Base-by-base conservation (phyloP, 2,113 vertebrate genomes). In the Mionectes macconnelli region DNA sequence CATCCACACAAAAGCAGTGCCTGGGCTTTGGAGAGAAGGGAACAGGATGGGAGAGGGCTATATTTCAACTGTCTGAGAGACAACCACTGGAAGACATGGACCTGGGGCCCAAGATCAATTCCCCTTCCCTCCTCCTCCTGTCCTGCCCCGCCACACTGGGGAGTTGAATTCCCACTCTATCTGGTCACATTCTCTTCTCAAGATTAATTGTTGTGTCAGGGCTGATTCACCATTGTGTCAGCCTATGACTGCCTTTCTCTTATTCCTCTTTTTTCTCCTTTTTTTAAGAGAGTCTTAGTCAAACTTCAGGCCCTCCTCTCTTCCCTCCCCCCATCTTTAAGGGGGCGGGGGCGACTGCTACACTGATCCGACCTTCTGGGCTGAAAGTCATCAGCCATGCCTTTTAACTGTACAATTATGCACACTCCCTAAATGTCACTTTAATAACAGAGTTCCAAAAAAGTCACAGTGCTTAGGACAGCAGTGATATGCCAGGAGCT, bases 151-250 rank as follows among this genome's bases (percentile, higher is more conserved):
- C 4, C n/a, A 49, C 27, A 4, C 84, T 0, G 1, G 31, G 67
- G 40, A 91, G 76, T 23, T 0, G 3, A 44, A 40, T 94, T 94
- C 78, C 74, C 87, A 66, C 45, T 49, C 84, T 95, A 93, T 92
- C 89, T 91, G 87, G 53, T 95, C 91, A 66, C 89, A 57, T 84
- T 87, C 66, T 84, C n/a, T 87, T 79, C 45, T 16, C 59, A 94
- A 90, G 89, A 93, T 91, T 89, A 93, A 96, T 96, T 66, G 78
- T 66, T 85, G 75, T 75, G 89, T 95, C 90, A 85, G 81, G 77
- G 84, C 4, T 0, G 89, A 91, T 89, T 95, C 89, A 93, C 91
- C 59, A 87, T 95, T 91, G 78, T 96, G 87, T 85, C 74, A 76
- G 91, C 57, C 49, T 87, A n/a, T 57, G 22, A 93, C 62, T 73